Percentiles rank a stretch among this genome's conserved stretches.
Conservation (phyloP, 2,113 vertebrate species). For the Caloenas nicobarica region DNA sequence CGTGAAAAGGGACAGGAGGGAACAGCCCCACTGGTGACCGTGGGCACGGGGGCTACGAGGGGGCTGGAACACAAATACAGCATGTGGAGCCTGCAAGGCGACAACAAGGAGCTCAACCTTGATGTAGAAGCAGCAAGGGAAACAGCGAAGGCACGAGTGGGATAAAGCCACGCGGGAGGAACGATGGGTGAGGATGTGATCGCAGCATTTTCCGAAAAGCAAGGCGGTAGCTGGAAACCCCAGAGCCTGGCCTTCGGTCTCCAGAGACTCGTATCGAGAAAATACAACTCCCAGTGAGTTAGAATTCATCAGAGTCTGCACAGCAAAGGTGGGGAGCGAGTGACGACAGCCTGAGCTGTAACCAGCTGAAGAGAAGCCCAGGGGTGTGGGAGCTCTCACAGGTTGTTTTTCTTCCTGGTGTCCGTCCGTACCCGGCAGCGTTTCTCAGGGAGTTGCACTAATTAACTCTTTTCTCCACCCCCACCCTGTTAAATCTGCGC, state of each 20-base stretch:
- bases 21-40: neutral
- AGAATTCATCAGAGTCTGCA: neutral
- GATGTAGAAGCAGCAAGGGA: neutral
- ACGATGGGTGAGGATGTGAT: neutral
- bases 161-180: neutral
- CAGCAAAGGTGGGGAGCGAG: neutral
- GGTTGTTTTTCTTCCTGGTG: neutral
- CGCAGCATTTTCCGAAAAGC: neutral
- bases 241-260: neutral
- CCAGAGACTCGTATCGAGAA: neutral
- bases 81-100: neutral
- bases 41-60: neutral
- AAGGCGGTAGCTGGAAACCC: neutral
- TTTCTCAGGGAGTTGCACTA: slow-evolving; percentile 12
- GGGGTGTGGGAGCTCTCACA: neutral
- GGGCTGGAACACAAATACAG: rapidly evolving
- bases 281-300: neutral
- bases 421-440: neutral
- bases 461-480: neutral
- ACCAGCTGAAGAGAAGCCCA: neutral
- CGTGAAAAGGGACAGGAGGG: neutral
- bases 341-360: neutral
- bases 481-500: neutral
- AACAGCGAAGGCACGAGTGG: neutral
- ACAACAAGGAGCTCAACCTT: neutral